Base-by-base conservation (phyloP, 2,797 vertebrate species). In the Gobionotothen gibberifrons region DNA sequence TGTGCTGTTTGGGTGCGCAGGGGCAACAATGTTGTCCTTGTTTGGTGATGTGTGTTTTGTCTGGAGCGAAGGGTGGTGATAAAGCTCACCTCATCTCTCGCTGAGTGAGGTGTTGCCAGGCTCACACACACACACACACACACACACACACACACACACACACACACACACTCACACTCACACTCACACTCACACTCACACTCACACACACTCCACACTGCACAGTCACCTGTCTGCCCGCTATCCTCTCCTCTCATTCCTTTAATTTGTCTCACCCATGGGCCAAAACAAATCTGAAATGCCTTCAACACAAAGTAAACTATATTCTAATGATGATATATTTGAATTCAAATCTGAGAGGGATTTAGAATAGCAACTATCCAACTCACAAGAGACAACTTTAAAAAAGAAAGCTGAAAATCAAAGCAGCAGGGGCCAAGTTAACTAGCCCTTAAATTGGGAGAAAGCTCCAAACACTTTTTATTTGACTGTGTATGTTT, bases 41-140 rank as follows among this genome's bases (percentile, higher is more conserved):
- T 92, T 89, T 88, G 73, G 68, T 72, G 54, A 68, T 69, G 76
- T 63, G 78, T 93, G 89, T 93, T 90, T 86, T 88, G 91, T 92
- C 91, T 93, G 81, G 69, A 76, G 76, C 69, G 82, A 46, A 69
- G 63, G 55, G 72, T 55, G 78, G 82, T 85, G 88, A 90, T 92
- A 84, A 88, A 86, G 81, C 70, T 78, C 65, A 52, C 83, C 70
- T 85, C 63, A 55, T 61, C 8, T 36, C 32, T 36, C 32, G 79
- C 74, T 76, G 80, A 91, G 64, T 83, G 87, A 87, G 75, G 71
- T 76, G 58, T 75, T 86, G 82, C 84, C 84, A 86, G 60, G 51
- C 61, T 78, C 54, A 44, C 73, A 69, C 62, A 69, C 62, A 75
- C 62, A 67, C 82, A 36, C 54, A 72, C 62, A 75, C 61, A 69